Conservation (phyloP, 2,113 vertebrate species). For the Mugil cephalus region DNA sequence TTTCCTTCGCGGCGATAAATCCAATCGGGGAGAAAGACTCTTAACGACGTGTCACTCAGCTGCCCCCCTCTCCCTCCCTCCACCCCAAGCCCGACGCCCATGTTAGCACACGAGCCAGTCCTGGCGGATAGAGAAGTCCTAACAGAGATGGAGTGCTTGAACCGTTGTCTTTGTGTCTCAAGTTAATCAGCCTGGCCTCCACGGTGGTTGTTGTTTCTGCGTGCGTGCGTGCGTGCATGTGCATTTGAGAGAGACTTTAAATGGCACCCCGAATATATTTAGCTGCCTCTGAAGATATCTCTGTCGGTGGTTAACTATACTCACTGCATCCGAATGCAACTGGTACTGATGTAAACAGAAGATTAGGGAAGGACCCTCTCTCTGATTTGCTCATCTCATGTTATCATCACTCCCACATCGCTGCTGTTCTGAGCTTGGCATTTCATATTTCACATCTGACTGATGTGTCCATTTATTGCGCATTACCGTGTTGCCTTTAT, state of each 20-base stretch:
- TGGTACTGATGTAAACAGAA: not conserved
- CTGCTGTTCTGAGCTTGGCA: too few species aligned
- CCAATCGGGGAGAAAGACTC: constrained; percentile 53
- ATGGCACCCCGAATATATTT: constrained; percentile 24
- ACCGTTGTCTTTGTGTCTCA: constrained; percentile 66
- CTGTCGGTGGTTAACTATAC: not conserved
- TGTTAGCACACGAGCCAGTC: constrained; percentile 62
- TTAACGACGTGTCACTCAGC: constrained; percentile 65
- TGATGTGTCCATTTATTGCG: too few species aligned
- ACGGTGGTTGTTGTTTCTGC: constrained; percentile 30
- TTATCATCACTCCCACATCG: too few species aligned
- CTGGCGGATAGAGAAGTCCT: constrained; percentile 70
- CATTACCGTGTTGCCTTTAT: too few species aligned
- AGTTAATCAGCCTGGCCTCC: constrained; percentile 61
- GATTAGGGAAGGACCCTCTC: not conserved
- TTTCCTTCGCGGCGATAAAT: constrained; percentile 70
- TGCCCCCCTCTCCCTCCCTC: not conserved
- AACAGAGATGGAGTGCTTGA: constrained; percentile 68
- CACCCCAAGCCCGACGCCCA: not conserved
- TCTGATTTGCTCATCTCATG: too few species aligned
- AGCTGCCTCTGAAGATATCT: constrained; percentile 9
- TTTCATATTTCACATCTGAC: too few species aligned
- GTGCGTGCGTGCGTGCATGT: not conserved
- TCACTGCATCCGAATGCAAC: not conserved
- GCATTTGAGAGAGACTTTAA: not conserved